These are phyloP conservation scores for Helostoma temminkii DNA, from an alignment of 2,797 vertebrate genomes.

Conservation along the genomic window DNA sequence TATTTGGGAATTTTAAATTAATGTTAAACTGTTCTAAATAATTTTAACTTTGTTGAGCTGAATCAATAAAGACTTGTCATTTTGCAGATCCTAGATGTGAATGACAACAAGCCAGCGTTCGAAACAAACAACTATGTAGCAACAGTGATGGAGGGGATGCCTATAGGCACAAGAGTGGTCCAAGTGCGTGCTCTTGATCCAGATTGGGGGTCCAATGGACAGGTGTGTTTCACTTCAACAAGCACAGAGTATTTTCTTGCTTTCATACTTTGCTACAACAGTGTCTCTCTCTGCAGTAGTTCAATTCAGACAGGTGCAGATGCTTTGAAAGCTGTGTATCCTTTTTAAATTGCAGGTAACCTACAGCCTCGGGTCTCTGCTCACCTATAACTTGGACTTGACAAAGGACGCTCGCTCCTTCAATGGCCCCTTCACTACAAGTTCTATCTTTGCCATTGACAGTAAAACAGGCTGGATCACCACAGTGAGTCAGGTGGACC, in stretches of 20 bases:
- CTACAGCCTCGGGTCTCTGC: slow-evolving; percentile 86
- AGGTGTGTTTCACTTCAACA: slow-evolving; percentile 83
- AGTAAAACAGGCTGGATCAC: slow-evolving; percentile 97
- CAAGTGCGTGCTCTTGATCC: slow-evolving; percentile 92
- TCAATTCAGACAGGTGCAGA: neutral
- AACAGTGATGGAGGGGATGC: slow-evolving; percentile 94
- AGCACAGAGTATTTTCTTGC: neutral
- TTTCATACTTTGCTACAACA: neutral
- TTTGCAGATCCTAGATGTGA: slow-evolving; percentile 87
- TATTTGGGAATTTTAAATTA: neutral
- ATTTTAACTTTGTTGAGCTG: neutral
- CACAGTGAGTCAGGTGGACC: slow-evolving; percentile 90
- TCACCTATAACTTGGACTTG: slow-evolving; percentile 77
- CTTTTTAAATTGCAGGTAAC: slow-evolving; percentile 79
- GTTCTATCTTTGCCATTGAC: slow-evolving; percentile 89
- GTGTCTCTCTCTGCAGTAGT: neutral
- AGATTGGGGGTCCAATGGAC: slow-evolving; percentile 94
- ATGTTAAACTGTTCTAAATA: too few species aligned
- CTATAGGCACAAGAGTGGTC: slow-evolving; percentile 90
- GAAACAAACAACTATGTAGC: slow-evolving; percentile 93
- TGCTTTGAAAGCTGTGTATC: neutral
- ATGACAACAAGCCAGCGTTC: slow-evolving; percentile 93
- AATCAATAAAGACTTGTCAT: slow-evolving; percentile 17
- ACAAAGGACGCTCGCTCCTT: slow-evolving; percentile 42
- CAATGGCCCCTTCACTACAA: slow-evolving; percentile 5